Evolutionary conservation across 2,888 invertebrate genomes (phyloP).

Genomic region (Hydroisotoma schaefferi): DNA sequence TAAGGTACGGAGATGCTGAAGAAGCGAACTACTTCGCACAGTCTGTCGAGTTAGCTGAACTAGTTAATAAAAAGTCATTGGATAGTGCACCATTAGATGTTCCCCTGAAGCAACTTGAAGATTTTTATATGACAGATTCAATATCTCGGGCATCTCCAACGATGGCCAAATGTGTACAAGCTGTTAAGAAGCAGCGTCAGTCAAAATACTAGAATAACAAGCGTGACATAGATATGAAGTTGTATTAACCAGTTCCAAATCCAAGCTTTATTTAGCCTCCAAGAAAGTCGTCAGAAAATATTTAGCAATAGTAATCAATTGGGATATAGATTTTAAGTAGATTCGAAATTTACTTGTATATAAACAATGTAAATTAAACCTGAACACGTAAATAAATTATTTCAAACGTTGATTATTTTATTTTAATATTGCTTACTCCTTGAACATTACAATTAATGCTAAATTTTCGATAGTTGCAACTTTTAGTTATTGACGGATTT

Average conservation of each 20-base stretch:
- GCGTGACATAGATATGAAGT: not conserved
- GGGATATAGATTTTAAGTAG: too few species aligned
- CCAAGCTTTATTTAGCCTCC: too few species aligned
- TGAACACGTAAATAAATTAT: not conserved
- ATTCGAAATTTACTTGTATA: not conserved
- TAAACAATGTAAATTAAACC: not conserved
- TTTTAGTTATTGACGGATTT: too few species aligned
- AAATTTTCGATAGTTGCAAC: too few species aligned
- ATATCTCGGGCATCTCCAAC: constrained; percentile 95
- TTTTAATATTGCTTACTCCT: not conserved
- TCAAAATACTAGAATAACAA: constrained; percentile 50
- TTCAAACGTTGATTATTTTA: not conserved
- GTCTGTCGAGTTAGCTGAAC: constrained; percentile 67
- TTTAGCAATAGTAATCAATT: too few species aligned
- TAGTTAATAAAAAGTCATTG: constrained; percentile 52
- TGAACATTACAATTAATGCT: too few species aligned
- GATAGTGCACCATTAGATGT: constrained; percentile 62
- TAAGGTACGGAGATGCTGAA: constrained; percentile 78
- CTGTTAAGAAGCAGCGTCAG: constrained; percentile 68
- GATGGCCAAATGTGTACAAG: constrained; percentile 97
- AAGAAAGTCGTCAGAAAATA: too few species aligned
- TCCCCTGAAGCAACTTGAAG: constrained; percentile 70
- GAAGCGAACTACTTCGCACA: constrained; percentile 78
- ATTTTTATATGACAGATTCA: constrained; percentile 85
- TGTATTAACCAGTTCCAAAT: not conserved